A percentile compares a stretch with the other conserved stretches of the same genome.
phyloP scores from a whole-genome alignment of 2,113 vertebrate species.

The Larimichthys polyactis region DNA sequence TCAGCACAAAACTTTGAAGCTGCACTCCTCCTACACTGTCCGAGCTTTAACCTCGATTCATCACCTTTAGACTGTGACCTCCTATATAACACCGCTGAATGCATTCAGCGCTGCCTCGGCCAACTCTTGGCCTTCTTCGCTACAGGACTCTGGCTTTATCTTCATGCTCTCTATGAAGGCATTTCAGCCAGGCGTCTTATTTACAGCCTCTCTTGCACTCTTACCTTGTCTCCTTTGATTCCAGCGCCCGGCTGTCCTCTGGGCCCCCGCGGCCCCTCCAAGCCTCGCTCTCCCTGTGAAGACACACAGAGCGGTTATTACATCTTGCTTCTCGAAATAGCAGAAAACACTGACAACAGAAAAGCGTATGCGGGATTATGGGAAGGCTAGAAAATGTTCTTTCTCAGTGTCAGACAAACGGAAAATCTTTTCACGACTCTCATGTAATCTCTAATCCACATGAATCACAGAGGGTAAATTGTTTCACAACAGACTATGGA shows the following conservation, averaged over 20 bases:
- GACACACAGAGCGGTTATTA: conserved; percentile 44
- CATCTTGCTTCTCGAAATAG: conserved; percentile 28
- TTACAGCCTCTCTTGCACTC: conserved; percentile 71
- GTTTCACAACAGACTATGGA: not conserved
- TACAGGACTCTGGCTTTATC: conserved; percentile 39
- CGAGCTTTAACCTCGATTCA: conserved; percentile 42
- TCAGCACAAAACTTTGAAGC: conserved; percentile 22
- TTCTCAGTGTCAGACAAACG: not conserved
- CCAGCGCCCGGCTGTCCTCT: conserved; percentile 85
- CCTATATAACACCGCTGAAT: conserved; percentile 53
- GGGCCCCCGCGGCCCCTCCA: conserved; percentile 88
- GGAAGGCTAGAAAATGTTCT: not conserved
- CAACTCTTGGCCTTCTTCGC: conserved; percentile 39
- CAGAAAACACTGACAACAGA: not conserved
- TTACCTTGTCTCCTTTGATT: conserved; percentile 93
- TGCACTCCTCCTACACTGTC: conserved; percentile 50
- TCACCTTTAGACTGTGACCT: conserved; percentile 49
- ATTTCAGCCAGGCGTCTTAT: conserved; percentile 63
- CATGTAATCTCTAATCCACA: not conserved
- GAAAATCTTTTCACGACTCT: not conserved
- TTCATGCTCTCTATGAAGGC: conserved; percentile 38
- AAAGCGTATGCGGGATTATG: not conserved
- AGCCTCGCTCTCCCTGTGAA: conserved; percentile 87
- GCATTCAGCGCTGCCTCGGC: conserved; percentile 35
- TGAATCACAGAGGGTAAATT: not conserved